Conservation (phyloP, 1,140 invertebrate genomes). For the Halyomorpha halys region DNA sequence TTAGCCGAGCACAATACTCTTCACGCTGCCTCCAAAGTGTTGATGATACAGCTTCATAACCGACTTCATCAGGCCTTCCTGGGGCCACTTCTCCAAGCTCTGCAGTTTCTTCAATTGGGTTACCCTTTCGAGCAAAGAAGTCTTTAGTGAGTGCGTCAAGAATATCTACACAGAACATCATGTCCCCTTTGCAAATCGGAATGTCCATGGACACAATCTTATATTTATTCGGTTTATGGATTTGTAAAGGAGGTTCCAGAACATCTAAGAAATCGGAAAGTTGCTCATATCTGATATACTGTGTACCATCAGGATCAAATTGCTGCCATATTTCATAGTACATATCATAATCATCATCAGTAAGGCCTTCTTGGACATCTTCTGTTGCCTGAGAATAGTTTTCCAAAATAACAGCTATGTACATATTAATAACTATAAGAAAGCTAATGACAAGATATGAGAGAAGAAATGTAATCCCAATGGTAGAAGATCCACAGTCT, state of each 20-base stretch:
- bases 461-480: constrained; percentile 88
- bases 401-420: constrained; percentile 97
- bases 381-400: constrained; percentile 97
- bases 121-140: constrained; percentile 92
- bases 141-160: constrained; percentile 90
- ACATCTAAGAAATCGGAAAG: constrained; percentile 91
- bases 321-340: constrained; percentile 99
- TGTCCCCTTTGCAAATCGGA: constrained; percentile 91
- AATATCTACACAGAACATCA: constrained; percentile 96
- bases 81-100: constrained; percentile 64
- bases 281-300: constrained; percentile 89
- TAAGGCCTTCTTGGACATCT: constrained; percentile 95
- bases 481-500: constrained; percentile 83
- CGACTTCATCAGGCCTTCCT: constrained; percentile 65
- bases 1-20: constrained; percentile 88
- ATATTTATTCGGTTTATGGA: constrained; percentile 97
- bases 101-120: constrained; percentile 79
- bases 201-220: constrained; percentile 98
- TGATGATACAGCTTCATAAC: constrained; percentile 85
- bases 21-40: constrained; percentile 90
- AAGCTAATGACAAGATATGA: constrained; percentile 96
- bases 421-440: constrained; percentile 98
- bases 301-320: constrained; percentile 94
- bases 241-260: constrained; percentile 84
- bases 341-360: constrained; percentile 98